Evolutionary conservation across 2,797 vertebrate species (phyloP).

Genomic region (Vireo griseus): DNA sequence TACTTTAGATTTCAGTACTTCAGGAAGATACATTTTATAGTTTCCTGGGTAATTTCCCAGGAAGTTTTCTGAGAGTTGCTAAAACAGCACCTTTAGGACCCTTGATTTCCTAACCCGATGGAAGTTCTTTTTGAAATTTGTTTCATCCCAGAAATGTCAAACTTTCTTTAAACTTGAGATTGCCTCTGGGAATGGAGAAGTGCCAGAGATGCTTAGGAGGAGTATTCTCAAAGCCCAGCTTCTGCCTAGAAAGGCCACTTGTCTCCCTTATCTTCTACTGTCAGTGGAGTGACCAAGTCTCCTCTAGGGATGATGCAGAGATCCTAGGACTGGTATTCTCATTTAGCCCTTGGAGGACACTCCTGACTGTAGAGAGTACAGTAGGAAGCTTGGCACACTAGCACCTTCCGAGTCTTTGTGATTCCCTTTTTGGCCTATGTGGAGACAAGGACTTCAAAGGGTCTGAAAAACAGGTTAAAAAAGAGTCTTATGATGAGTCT

Average conservation of each 20-base stretch:
- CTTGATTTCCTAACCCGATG: not conserved
- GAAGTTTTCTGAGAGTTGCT: not conserved
- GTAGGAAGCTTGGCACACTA: not conserved
- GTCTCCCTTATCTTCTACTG: not conserved
- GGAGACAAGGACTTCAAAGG: not conserved
- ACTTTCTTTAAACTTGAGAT: not conserved
- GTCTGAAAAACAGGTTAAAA: not conserved
- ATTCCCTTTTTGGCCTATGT: not conserved
- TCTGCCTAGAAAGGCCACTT: not conserved
- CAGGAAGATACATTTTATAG: not conserved
- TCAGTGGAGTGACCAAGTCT: not conserved
- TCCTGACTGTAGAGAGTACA: rapidly evolving
- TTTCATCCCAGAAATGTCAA: not conserved
- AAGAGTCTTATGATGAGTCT: not conserved
- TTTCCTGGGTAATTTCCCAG: not conserved
- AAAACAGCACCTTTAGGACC: rapidly evolving
- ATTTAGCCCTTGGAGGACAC: not conserved
- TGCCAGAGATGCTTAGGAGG: not conserved
- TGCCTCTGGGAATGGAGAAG: not conserved
- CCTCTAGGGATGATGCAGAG: not conserved
- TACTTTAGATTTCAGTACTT: not conserved
- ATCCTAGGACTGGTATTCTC: not conserved
- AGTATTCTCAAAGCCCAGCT: not conserved
- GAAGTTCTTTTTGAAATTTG: not conserved
- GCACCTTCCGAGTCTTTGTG: not conserved